Percentiles rank a stretch among this genome's conserved stretches.
Evolutionary conservation across 2,113 vertebrate genomes (phyloP).

Genomic region (Zootoca vivipara): DNA sequence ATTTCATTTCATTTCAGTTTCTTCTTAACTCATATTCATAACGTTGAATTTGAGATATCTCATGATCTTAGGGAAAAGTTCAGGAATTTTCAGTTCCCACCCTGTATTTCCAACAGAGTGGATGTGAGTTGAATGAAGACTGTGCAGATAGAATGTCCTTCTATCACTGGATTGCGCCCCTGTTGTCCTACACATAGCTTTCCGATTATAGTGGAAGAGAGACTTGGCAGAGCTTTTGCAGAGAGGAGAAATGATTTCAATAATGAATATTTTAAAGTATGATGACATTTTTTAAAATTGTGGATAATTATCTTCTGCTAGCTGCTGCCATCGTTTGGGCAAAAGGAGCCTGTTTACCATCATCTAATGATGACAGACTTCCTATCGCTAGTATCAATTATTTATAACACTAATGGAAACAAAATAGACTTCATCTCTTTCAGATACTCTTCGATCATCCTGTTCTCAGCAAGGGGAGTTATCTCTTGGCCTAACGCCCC

Average conservation of each 20-base stretch:
- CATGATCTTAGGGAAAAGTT: not conserved
- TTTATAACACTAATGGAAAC: conserved; percentile 19
- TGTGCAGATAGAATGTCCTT: not conserved
- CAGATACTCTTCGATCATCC: conserved; percentile 15
- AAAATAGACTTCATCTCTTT: conserved; percentile 1
- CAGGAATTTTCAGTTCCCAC: not conserved
- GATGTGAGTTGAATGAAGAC: not conserved
- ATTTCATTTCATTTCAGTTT: conserved; percentile 15
- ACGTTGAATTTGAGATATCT: not conserved
- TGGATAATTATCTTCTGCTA: not conserved
- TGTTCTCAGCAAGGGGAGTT: conserved; percentile 20
- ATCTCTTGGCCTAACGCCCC: conserved; percentile 6
- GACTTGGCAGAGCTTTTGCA: not conserved
- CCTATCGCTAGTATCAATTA: conserved; percentile 3
- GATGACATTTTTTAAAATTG: not conserved
- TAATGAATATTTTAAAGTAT: conserved; percentile 27
- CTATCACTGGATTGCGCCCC: no score
- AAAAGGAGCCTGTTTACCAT: not conserved
- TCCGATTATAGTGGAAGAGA: not conserved
- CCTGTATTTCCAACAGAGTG: not conserved
- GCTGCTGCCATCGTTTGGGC: not conserved
- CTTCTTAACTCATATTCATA: not conserved
- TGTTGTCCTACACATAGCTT: not conserved
- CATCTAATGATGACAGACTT: conserved; percentile 18
- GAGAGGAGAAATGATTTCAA: not conserved